Evolutionary conservation across 2,113 vertebrate species (phyloP).

Genomic region (Rallus limicola): DNA sequence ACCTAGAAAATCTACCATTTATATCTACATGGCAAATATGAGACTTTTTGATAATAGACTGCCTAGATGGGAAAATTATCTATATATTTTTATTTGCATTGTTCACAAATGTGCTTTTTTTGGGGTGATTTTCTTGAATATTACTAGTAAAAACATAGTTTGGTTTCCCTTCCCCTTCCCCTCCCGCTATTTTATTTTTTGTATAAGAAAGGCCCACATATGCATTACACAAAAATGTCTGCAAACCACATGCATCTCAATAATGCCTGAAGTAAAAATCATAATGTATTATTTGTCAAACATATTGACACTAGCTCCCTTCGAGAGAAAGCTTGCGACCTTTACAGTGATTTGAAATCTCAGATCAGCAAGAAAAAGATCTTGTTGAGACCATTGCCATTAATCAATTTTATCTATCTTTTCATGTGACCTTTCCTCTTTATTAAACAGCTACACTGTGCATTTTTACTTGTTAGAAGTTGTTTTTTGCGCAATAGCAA

Average conservation of each 20-base stretch:
- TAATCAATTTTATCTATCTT: constrained; percentile 17
- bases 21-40: not conserved
- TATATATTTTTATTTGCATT: not conserved
- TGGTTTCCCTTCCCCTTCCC: no score
- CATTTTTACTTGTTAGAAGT: not conserved
- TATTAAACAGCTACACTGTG: constrained; percentile 54
- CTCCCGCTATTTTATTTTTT: not conserved
- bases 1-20: not conserved
- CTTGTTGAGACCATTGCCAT: not conserved
- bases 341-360: not conserved
- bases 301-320: not conserved
- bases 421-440: not conserved
- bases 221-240: not conserved
- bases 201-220: not conserved
- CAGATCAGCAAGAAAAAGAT: constrained; percentile 28
- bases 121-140: not conserved
- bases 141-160: not conserved
- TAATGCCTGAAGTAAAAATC: not conserved
- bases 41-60: not conserved
- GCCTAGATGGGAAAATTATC: not conserved
- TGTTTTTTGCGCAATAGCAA: not conserved
- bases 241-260: not conserved
- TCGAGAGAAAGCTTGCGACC: not conserved
- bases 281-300: not conserved
- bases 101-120: not conserved